These are phyloP conservation scores for Parapsyche elsis DNA, from an alignment of 1,140 invertebrate species.

Conservation along the genomic window DNA sequence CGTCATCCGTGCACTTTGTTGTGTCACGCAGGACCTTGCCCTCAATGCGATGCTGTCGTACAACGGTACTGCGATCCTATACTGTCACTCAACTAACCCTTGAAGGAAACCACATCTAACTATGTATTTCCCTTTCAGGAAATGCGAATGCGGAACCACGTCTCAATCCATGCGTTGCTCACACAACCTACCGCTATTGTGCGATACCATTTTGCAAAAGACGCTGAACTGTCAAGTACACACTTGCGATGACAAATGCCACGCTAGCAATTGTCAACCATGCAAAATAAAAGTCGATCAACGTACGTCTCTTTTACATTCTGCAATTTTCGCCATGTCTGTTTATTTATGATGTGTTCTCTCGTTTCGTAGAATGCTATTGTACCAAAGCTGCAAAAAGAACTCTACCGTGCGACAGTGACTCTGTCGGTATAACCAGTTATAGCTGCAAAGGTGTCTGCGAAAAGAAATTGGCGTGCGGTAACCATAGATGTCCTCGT, in stretches of 20 bases:
- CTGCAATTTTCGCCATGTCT: neutral
- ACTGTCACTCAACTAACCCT: too few species aligned
- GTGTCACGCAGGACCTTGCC: conserved; percentile 93
- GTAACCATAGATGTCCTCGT: conserved; percentile 79
- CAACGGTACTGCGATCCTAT: conserved; percentile 57
- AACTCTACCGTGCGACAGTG: conserved; percentile 67
- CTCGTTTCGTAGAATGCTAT: conserved; percentile 59
- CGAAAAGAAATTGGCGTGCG: conserved; percentile 76
- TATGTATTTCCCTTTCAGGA: conserved; percentile 65
- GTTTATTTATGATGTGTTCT: neutral
- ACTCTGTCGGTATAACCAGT: conserved; percentile 60
- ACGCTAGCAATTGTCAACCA: conserved; percentile 77
- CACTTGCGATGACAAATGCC: conserved; percentile 79
- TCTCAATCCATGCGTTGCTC: conserved; percentile 78
- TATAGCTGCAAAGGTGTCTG: conserved; percentile 79
- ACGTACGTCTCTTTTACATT: conserved; percentile 54
- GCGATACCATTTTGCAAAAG: conserved; percentile 78
- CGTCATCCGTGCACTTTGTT: conserved; percentile 85
- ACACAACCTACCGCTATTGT: conserved; percentile 74
- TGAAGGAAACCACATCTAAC: neutral
- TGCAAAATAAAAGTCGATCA: conserved; percentile 75
- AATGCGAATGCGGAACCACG: conserved; percentile 81
- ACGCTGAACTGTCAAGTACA: conserved; percentile 80
- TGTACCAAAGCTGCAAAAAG: conserved; percentile 62
- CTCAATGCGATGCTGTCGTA: conserved; percentile 78